These are phyloP conservation scores for Tympanoctomys barrerae DNA, from an alignment of 2,797 vertebrate species.

Conservation along the genomic window DNA sequence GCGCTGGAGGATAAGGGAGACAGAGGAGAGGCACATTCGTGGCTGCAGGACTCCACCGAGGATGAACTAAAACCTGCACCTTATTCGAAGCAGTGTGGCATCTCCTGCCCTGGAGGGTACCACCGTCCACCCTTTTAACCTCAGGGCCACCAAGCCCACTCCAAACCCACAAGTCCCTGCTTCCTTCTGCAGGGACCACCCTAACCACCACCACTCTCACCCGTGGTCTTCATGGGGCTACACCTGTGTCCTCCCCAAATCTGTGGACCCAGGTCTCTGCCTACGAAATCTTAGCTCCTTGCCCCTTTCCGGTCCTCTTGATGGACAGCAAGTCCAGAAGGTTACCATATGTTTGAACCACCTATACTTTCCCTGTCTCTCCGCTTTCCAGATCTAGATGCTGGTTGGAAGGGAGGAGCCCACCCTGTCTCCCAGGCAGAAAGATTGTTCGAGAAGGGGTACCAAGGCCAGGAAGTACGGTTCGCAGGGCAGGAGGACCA, in stretches of 20 bases:
- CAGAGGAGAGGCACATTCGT: neutral
- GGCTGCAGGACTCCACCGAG: neutral
- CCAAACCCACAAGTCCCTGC: neutral
- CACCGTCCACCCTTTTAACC: neutral
- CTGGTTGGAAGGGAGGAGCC: neutral
- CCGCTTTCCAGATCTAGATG: neutral
- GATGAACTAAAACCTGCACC: neutral
- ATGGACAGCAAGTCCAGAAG: neutral
- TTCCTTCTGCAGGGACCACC: neutral
- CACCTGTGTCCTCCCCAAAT: neutral
- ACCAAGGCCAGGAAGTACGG: neutral
- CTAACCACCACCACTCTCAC: neutral
- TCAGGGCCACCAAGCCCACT: neutral
- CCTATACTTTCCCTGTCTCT: neutral
- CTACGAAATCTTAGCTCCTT: neutral
- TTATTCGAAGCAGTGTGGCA: neutral
- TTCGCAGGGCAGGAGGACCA: neutral
- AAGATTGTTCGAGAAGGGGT: neutral
- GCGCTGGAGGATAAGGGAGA: neutral
- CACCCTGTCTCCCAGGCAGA: neutral
- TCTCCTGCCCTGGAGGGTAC: neutral
- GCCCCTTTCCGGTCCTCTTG: neutral
- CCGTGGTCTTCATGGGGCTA: neutral
- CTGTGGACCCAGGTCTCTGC: neutral
- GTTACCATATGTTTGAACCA: neutral